Evolutionary conservation across 1,140 invertebrate species (phyloP).

Genomic region (Drosophila paulistorum): DNA sequence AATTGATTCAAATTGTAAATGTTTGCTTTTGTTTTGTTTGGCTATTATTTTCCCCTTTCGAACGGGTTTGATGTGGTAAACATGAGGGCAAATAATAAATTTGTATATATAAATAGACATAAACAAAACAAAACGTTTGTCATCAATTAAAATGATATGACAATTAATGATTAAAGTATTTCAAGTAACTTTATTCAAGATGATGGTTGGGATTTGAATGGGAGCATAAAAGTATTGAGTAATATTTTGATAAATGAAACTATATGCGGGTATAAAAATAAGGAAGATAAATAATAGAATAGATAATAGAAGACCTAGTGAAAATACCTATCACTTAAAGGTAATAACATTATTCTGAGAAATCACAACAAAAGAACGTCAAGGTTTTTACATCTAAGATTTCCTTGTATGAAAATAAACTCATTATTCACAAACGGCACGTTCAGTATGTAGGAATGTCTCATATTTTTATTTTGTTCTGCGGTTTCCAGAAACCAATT

Average conservation of each 20-base stretch:
- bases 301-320: no score
- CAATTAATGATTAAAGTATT: neutral
- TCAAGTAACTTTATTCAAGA: no score
- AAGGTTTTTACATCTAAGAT: slow-evolving; percentile 15
- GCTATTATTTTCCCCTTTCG: slow-evolving; percentile 17
- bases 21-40: slow-evolving; percentile 59
- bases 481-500: neutral
- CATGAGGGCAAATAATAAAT: slow-evolving; percentile 35
- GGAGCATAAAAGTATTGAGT: no score
- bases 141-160: slow-evolving; percentile 54
- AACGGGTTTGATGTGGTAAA: neutral
- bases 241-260: no score
- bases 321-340: neutral
- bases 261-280: neutral
- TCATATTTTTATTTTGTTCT: neutral
- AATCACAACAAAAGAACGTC: neutral
- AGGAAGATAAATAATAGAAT: no score
- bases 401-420: neutral
- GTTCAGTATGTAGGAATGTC: neutral
- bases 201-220: no score
- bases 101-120: slow-evolving; percentile 47
- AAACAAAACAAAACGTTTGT: slow-evolving; percentile 42
- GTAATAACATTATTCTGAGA: neutral
- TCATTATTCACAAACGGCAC: slow-evolving; percentile 8
- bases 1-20: slow-evolving; percentile 64